Evolutionary conservation across 2,888 invertebrate genomes (phyloP), one percentile per base, ranked within the genome.

Genomic region (Scaptomyza parva): DNA sequence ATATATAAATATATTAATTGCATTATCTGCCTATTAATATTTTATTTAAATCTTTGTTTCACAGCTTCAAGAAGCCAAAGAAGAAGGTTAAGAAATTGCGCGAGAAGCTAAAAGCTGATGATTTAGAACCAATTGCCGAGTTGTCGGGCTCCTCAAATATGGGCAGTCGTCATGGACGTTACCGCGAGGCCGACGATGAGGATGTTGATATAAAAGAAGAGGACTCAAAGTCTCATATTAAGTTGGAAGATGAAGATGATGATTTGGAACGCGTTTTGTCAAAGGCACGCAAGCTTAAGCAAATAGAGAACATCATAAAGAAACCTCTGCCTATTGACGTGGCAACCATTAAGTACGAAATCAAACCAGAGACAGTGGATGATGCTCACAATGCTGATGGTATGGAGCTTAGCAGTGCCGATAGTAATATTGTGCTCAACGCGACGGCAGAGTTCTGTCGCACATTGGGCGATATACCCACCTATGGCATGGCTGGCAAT

Each of bases 391-490:
- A 58, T 0, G 75, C 76, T 5, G 76, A 64, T 1, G 82, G 79
- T 3, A 89, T 67, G 2, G 44, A 58, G 3, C 61, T 74, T 0
- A 78, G 73, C 61, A 70, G 77, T 0, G 70, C 74, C 6, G 88
- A 93, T 51, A 92, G 92, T 3, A 93, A 94, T 77, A 98, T 98
- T 88, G 94, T 96, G 60, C 92, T 99, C 57, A 98, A 99, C 93
- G 95, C 97, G 1, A 98, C 98, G 0, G 98, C 98, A 0, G 99
- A 99, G 93, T 99, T 99, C 93, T 99, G 99, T 90, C 95, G 98
- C 84, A 97, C 98, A 44, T 93, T 99, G 7, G 98, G 98, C 1
- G 98, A 98, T 90, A 98, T 98, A 86, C 98, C 98, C 59, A 98
- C 98, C 0, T 98, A 98, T 90, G 98, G 97, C 14, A 95, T 95